Evolutionary conservation across 2,113 vertebrate species (phyloP), one percentile per base, ranked within the genome.

Genomic region (Holacanthus passer): DNA sequence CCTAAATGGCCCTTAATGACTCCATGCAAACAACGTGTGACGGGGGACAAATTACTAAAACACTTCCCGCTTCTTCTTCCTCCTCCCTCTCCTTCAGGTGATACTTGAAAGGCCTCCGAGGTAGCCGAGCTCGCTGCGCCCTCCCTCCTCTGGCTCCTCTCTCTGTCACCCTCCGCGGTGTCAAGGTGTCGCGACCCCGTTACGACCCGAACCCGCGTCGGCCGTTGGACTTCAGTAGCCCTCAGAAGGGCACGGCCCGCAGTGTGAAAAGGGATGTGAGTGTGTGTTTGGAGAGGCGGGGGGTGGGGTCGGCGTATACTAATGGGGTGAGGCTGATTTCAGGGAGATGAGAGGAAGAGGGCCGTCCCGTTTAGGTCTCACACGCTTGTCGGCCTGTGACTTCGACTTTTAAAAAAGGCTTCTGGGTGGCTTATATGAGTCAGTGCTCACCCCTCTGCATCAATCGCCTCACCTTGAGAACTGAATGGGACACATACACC

Each of bases 11-110:
- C 63, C 84, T 89, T 94, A 94, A 94, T 91, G 90, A 94, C 91
- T 95, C 90, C 87, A 89, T 90, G 92, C 92, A 91, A 94, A 91
- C 91, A 91, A 90, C n/a, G 82, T 94, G 92, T 92, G 93, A 93
- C 71, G 90, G 88, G 89, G 88, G 91, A 94, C 93, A 94, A 95
- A 95, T 95, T 92, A 90, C 92, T 58, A 35, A 83, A 90, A 84
- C 47, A 81, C 88, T 88, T 88, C 86, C 77, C 64, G 73, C 79
- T 76, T 79, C 31, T 82, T 65, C 20, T 41, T 4, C n/a, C 52
- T 64, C 78, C 76, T 68, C 66, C 73, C 62, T 73, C 86, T 88
- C 84, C 75, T 87, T 91, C 86, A 91, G 91, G 88, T 92, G 82
- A 90, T 73, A 89, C 83, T 89, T 92, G 88, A 92, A 91, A 88